phyloP scores from a whole-genome alignment of 2,888 invertebrate genomes.

The Halictus quadricinctus region DNA sequence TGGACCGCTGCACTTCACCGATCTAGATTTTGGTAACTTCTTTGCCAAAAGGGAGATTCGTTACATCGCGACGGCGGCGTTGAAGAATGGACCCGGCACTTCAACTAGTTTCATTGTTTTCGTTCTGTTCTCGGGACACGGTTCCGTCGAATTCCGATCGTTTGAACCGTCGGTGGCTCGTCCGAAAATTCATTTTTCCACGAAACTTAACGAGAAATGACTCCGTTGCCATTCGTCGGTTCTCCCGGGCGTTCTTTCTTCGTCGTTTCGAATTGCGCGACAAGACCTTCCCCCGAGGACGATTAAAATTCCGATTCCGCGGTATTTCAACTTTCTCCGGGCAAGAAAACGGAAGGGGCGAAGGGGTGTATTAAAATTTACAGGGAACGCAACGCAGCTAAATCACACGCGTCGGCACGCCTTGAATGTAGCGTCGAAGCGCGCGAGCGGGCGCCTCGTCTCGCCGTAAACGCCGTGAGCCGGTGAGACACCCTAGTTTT shows the following conservation, averaged over 20 bases:
- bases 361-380: conserved; percentile 2
- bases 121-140: not conserved
- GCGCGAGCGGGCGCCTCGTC: conserved; percentile 12
- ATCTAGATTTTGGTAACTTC: conserved; percentile 57
- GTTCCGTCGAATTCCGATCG: not conserved
- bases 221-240: not conserved
- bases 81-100: not conserved
- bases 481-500: conserved; percentile 46
- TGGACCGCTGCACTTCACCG: conserved; percentile 24
- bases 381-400: conserved; percentile 15
- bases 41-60: conserved; percentile 16
- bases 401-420: conserved; percentile 57
- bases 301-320: not conserved
- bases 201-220: not conserved
- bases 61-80: not conserved
- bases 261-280: not conserved
- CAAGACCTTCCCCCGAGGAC: not conserved
- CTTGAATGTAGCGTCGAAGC: conserved; percentile 60
- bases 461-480: not conserved
- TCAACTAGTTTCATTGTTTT: not conserved
- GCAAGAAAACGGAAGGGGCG: not conserved
- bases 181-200: not conserved
- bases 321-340: not conserved
- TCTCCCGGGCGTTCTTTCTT: not conserved
- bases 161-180: too few relatives aligned